Evolutionary conservation across 2,888 invertebrate species (phyloP).

Genomic region (Morpho deidamia): DNA sequence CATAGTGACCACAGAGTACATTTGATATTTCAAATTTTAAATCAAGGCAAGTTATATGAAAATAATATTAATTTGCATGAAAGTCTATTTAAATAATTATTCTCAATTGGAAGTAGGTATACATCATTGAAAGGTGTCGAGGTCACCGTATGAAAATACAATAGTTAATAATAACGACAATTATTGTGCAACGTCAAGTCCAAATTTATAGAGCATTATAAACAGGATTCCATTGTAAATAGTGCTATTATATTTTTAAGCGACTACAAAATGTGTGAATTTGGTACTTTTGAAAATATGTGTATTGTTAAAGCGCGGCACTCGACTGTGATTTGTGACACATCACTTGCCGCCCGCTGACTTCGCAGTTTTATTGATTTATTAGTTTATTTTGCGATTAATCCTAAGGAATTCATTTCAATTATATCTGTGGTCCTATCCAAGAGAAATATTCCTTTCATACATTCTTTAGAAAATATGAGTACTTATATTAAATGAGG

Average conservation of each 20-base stretch:
- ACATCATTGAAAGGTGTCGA: slow-evolving; percentile 27
- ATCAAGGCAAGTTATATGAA: too few species aligned
- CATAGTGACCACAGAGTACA: too few species aligned
- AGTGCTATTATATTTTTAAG: neutral
- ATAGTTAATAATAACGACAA: slow-evolving; percentile 19
- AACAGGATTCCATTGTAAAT: neutral
- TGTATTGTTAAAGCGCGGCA: neutral
- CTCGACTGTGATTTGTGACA: too few species aligned
- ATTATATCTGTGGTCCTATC: too few species aligned
- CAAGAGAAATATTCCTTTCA: too few species aligned
- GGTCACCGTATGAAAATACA: slow-evolving; percentile 23
- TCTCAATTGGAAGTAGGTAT: slow-evolving; percentile 23
- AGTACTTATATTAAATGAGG: too few species aligned
- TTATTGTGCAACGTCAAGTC: neutral
- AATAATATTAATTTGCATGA: neutral
- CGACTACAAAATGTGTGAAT: neutral
- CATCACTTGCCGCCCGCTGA: too few species aligned
- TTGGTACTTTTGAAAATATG: neutral
- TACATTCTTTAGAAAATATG: too few species aligned
- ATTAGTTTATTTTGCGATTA: too few species aligned
- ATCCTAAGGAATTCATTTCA: too few species aligned
- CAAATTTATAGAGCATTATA: neutral
- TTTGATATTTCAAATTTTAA: too few species aligned
- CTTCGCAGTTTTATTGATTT: too few species aligned
- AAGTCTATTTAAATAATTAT: neutral